Conservation (phyloP, 2,113 vertebrate genomes). For the Psilopsiagon aurifrons region DNA sequence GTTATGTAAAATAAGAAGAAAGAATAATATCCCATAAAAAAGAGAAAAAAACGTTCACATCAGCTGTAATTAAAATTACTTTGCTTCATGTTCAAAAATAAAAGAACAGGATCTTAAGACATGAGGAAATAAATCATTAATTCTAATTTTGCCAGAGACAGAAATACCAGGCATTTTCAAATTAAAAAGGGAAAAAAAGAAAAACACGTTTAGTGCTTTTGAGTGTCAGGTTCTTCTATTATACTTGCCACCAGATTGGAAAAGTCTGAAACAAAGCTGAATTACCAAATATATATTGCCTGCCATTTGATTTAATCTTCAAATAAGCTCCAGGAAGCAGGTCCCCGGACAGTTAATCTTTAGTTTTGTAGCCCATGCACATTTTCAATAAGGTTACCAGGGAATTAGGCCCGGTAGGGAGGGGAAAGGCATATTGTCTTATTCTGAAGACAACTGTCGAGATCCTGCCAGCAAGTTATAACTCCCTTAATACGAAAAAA, state of each 20-base stretch:
- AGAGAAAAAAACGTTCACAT: not conserved
- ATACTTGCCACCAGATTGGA: slow-evolving; percentile 43
- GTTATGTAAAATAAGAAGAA: slow-evolving; percentile 45
- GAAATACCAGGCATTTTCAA: slow-evolving; percentile 51
- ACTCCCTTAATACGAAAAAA: slow-evolving; percentile 63
- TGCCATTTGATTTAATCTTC: slow-evolving; percentile 85
- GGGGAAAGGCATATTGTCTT: slow-evolving; percentile 68
- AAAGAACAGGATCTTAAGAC: slow-evolving; percentile 46
- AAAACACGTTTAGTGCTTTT: slow-evolving; percentile 48
- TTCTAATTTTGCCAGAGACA: slow-evolving; percentile 51
- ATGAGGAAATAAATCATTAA: slow-evolving; percentile 67
- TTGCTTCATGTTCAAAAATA: slow-evolving; percentile 55
- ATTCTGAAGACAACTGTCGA: slow-evolving; percentile 65
- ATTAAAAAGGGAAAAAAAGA: not conserved
- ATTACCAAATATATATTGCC: slow-evolving; percentile 78
- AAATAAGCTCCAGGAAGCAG: slow-evolving; percentile 79
- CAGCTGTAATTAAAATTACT: slow-evolving; percentile 62
- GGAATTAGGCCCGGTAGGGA: slow-evolving; percentile 74
- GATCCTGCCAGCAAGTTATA: slow-evolving; percentile 65
- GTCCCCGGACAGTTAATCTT: slow-evolving; percentile 81
- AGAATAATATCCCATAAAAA: slow-evolving; percentile 44
- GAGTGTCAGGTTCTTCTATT: slow-evolving; percentile 64
- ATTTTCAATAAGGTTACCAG: slow-evolving; percentile 80
- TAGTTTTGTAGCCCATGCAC: slow-evolving; percentile 81
- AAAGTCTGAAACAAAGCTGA: slow-evolving; percentile 73